A percentile compares a stretch with the other conserved stretches of the same genome.
Evolutionary conservation across 2,797 vertebrate genomes (phyloP).

Genomic region (Premnoplex brunnescens): DNA sequence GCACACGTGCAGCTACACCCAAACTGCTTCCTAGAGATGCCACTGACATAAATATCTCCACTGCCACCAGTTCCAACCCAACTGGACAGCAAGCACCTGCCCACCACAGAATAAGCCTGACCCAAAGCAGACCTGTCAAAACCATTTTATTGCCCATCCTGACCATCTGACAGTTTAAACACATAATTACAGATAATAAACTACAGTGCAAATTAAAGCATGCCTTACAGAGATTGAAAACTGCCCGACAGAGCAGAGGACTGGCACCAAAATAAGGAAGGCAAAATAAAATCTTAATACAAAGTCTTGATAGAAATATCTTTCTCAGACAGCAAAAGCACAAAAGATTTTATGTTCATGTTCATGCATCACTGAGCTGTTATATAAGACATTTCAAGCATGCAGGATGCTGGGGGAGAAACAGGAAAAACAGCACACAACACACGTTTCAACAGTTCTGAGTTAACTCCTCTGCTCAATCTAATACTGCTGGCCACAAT

Average conservation of each 20-base stretch:
- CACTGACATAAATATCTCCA: rapidly evolving
- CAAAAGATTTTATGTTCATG: background rate
- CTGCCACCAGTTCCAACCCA: background rate
- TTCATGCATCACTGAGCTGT: background rate
- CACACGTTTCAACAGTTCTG: background rate
- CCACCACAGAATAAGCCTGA: background rate
- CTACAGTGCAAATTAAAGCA: background rate
- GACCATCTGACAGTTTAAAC: background rate
- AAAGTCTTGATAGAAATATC: background rate
- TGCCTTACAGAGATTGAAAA: background rate
- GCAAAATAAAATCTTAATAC: background rate
- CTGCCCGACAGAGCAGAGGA: background rate
- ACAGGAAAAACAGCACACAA: background rate
- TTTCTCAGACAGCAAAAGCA: background rate
- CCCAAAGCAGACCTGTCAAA: background rate
- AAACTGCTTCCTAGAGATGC: background rate
- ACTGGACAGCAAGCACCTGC: rapidly evolving
- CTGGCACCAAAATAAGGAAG: background rate
- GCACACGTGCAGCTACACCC: background rate
- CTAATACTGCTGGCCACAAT: background rate
- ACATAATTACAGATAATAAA: background rate
- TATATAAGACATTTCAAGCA: background rate
- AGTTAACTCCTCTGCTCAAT: background rate
- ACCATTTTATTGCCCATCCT: background rate
- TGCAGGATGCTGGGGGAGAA: background rate